phyloP scores from a whole-genome alignment of 2,888 invertebrate genomes.

The Amblyjoppa proteus region DNA sequence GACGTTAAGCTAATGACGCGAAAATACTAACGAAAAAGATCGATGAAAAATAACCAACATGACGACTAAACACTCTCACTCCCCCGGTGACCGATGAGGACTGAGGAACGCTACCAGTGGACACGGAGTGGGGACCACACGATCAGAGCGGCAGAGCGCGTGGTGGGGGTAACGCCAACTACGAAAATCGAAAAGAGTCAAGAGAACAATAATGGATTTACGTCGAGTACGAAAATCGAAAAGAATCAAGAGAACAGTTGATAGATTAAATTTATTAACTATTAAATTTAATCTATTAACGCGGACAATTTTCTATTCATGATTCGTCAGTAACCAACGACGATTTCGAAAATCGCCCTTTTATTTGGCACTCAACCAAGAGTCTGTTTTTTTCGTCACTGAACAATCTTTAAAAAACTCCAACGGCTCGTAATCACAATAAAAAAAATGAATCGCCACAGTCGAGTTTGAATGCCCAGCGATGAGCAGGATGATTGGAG shows the following conservation, averaged over 20 bases:
- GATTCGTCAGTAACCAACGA: constrained; percentile 26
- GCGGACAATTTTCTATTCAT: background rate
- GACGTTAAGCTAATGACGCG: too few species aligned
- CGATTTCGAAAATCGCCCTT: background rate
- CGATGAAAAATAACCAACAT: background rate
- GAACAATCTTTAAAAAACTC: too few species aligned
- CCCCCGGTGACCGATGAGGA: background rate
- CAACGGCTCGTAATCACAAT: too few species aligned
- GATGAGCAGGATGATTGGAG: constrained; percentile 11
- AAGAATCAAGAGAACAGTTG: too few species aligned
- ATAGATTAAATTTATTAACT: too few species aligned
- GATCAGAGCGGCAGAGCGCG: background rate
- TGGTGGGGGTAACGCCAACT: background rate
- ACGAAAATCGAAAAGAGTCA: background rate
- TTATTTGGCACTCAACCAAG: too few species aligned
- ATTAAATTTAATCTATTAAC: background rate
- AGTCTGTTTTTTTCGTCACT: too few species aligned
- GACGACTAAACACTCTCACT: background rate
- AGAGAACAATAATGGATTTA: too few species aligned
- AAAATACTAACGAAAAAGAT: too few species aligned
- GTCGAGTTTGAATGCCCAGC: too few species aligned
- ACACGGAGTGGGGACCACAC: background rate
- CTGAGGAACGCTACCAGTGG: background rate
- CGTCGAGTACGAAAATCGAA: too few species aligned
- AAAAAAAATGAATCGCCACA: too few species aligned